A percentile compares a stretch with the other conserved stretches of the same genome.
phyloP scores from a whole-genome alignment of 2,797 vertebrate genomes.

The Poeciliopsis presidionis region DNA sequence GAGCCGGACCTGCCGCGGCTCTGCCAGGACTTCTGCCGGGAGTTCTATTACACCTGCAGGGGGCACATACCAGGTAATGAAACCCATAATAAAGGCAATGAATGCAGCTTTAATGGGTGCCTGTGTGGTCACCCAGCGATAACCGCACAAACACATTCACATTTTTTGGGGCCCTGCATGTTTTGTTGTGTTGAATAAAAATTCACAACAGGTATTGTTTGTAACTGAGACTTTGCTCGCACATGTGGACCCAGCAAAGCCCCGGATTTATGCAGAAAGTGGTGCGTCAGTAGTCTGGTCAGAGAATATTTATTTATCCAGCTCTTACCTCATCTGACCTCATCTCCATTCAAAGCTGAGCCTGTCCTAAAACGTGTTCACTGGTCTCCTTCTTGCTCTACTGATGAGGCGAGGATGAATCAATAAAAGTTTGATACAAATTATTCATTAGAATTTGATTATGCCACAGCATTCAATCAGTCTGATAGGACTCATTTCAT shows the following conservation, averaged over 20 bases:
- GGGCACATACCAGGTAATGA: constrained; percentile 96
- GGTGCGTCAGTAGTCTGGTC: constrained; percentile 71
- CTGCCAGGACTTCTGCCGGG: constrained; percentile 97
- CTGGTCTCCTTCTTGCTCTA: constrained; percentile 21
- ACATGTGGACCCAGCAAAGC: constrained; percentile 59
- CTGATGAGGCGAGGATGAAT: constrained; percentile 40
- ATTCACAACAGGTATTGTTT: constrained; percentile 38
- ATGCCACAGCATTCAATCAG: constrained; percentile 41
- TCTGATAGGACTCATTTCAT: constrained; percentile 32
- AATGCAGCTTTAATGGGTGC: constrained; percentile 42
- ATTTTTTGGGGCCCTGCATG: constrained; percentile 6
- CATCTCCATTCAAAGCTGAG: constrained; percentile 68
- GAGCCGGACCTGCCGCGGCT: constrained; percentile 90
- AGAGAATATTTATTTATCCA: constrained; percentile 72
- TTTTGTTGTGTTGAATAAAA: constrained; percentile 44
- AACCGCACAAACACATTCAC: constrained; percentile 39
- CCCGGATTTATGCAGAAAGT: constrained; percentile 60
- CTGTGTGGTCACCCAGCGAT: constrained; percentile 49
- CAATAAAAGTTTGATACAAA: constrained; percentile 29
- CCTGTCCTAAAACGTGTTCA: constrained; percentile 43
- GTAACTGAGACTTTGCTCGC: constrained; percentile 37
- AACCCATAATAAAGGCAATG: constrained; percentile 32
- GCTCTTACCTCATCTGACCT: constrained; percentile 75
- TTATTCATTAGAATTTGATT: constrained; percentile 10
- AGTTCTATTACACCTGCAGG: constrained; percentile 98